Evolutionary conservation across 1,140 invertebrate species (phyloP), one percentile per base, ranked within the genome.

Genomic region (Drosophila grimshawi): DNA sequence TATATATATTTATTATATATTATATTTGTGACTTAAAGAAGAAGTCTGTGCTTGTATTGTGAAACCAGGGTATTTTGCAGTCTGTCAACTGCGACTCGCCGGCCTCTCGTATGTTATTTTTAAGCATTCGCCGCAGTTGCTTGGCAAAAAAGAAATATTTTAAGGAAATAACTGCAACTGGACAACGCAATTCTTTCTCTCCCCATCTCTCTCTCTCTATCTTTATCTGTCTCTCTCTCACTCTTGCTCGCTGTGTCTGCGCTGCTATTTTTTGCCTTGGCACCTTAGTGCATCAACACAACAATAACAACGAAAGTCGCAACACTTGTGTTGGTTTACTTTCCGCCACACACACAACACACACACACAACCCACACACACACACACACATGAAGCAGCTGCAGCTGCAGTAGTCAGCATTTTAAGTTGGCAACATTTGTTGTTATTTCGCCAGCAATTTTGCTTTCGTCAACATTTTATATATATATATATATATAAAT

Each of bases 251-350:
- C 55, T 33, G 10, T 19, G 51, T 0, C 8, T 19, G 7, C 8
- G 0, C 19, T 27, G 49, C 6, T 10, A 39, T 3, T 8, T 35
- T 45, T 32, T n/a, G 37, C 30, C 66, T 57, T 39, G 57, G 57
- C 46, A 11, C 52, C 27, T 33, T 48, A 11, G 10, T 62, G 60
- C 29, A 41, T 56, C 83, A 73, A 65, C 75, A 86, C 69, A 86
- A 89, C 78, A 88, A 68, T 60, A 77, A 74, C 49, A 81, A 80
- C 73, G 77, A 79, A 88, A 72, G 80, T 78, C 80, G 83, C 85
- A 88, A 89, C 83, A 88, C 83, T 88, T 89, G 89, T 88, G 83
- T 89, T 67, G 83, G 83, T 80, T 89, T 89, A 88, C 85, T 89
- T 75, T 70, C 11, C 60, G 41, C 66, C 52, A 76, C 19, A 52